Evolutionary conservation across 2,888 invertebrate genomes (phyloP), one percentile per base, ranked within the genome.

Genomic region (Dioctria linearis): DNA sequence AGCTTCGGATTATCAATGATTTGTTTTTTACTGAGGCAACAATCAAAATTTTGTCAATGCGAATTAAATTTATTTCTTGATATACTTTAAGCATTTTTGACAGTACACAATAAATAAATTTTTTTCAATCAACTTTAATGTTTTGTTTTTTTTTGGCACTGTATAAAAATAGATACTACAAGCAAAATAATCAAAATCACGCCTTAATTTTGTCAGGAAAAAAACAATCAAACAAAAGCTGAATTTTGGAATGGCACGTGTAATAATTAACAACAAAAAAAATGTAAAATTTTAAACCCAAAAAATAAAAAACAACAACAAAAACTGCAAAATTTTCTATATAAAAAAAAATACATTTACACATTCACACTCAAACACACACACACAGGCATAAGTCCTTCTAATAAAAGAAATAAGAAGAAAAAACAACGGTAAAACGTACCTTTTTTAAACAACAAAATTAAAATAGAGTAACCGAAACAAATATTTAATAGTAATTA

Each of bases 221-320:
- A 59, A 67, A 73, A 73, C 57, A 73, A 73, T 57, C 76, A 76
- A 63, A 46, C 49, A 76, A 76, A 46, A 76, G 76, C 76, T 76
- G 76, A 63, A 76, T 76, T 76, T 76, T 76, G 76, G 76, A 76
- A 76, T 76, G 76, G 76, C 76, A 76, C 76, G 76, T 76, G 63
- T 61, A 75, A 42, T 75, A 59, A 40, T 54, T 54, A 73, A 63
- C 61, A 63, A 9, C 43, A 75, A 59, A 61, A 59, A 61, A 11
- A 8, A 54, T 9, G 39, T 54, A 73, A 8, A 11, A n/a, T 51
- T 25, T 49, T 63, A 76, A 63, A 63, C 11, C 40, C 37, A 39
- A 63, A 13, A 49, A 76, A 76, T 37, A 40, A 13, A 57, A 59
- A 75, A 75, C n/a, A n/a, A 76, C 76, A 63, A 76, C 76, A 76